These are phyloP conservation scores for Hyposoter dolosus DNA, from an alignment of 2,888 invertebrate genomes.

Conservation along the genomic window DNA sequence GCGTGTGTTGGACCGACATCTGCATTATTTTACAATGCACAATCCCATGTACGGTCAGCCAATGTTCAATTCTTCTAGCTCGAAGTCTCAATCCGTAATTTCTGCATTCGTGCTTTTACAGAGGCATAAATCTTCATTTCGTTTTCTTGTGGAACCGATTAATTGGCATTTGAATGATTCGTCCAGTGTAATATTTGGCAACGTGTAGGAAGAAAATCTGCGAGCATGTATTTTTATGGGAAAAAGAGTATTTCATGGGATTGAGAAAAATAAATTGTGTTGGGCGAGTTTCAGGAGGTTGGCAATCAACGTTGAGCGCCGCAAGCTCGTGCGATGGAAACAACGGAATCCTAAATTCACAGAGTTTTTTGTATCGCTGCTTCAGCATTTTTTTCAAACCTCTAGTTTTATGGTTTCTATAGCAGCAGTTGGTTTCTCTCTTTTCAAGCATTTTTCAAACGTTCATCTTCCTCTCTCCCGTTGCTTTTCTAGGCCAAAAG, in stretches of 20 bases:
- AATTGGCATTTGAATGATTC: slow-evolving; percentile 29
- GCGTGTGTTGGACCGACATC: slow-evolving; percentile 34
- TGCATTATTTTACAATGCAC: slow-evolving; percentile 54
- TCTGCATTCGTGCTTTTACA: slow-evolving; percentile 34
- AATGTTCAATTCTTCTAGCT: slow-evolving; percentile 54
- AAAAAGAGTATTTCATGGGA: no score
- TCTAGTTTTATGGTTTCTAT: slow-evolving; percentile 58
- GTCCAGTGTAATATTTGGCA: slow-evolving; percentile 2
- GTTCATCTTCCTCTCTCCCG: slow-evolving; percentile 10
- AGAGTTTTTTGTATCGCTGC: not conserved
- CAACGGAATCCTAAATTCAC: not conserved
- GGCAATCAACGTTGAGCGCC: not conserved
- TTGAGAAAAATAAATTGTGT: not conserved
- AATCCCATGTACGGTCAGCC: slow-evolving; percentile 18
- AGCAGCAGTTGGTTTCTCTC: slow-evolving; percentile 54
- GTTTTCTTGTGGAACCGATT: slow-evolving; percentile 53
- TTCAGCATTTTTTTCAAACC: not conserved
- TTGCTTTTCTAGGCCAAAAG: slow-evolving; percentile 23
- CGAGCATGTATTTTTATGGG: not conserved
- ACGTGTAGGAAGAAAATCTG: not conserved
- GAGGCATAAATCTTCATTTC: not conserved
- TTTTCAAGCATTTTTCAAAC: slow-evolving; percentile 20
- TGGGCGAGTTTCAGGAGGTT: not conserved
- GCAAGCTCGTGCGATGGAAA: not conserved
- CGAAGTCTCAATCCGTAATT: slow-evolving; percentile 47